Percentiles rank a stretch among this genome's conserved stretches.
phyloP scores from a whole-genome alignment of 2,888 invertebrate genomes.

The Drosophila quinaria region DNA sequence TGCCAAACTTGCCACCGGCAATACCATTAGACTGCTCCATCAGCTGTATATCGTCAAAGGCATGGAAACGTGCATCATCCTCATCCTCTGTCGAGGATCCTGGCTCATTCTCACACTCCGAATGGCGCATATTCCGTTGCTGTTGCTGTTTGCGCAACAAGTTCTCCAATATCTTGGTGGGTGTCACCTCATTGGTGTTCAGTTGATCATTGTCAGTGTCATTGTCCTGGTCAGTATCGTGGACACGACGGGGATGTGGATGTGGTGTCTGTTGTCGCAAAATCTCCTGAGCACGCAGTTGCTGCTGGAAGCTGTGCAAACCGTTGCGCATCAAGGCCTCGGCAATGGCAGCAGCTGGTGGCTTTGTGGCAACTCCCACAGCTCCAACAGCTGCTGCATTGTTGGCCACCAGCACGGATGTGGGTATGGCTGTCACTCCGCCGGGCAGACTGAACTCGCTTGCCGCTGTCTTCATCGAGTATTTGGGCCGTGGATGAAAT shows the following conservation, averaged over 20 bases:
- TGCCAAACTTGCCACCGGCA: slow-evolving; percentile 53
- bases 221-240: slow-evolving; percentile 25
- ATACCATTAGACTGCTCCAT: slow-evolving; percentile 76
- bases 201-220: slow-evolving; percentile 20
- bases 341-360: slow-evolving; percentile 83
- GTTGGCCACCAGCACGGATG: slow-evolving; percentile 81
- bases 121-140: slow-evolving; percentile 61
- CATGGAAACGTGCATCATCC: slow-evolving; percentile 83
- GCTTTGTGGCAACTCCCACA: slow-evolving; percentile 43
- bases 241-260: slow-evolving; percentile 25
- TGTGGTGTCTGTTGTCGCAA: slow-evolving; percentile 67
- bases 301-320: slow-evolving; percentile 87
- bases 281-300: slow-evolving; percentile 85
- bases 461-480: slow-evolving; percentile 70
- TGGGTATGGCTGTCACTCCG: slow-evolving; percentile 75
- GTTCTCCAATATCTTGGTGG: slow-evolving; percentile 78
- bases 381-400: slow-evolving; percentile 29
- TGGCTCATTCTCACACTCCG: slow-evolving; percentile 77
- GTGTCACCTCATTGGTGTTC: slow-evolving; percentile 38
- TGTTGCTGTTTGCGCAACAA: slow-evolving; percentile 73
- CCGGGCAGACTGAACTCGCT: slow-evolving; percentile 37
- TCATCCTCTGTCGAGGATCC: slow-evolving; percentile 79
- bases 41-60: slow-evolving; percentile 85
- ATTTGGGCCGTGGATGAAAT: slow-evolving; percentile 85
- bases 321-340: slow-evolving; percentile 85